A percentile compares a stretch with the other conserved stretches of the same genome.
Evolutionary conservation across 2,113 vertebrate genomes (phyloP).

Genomic region (Phylloscopus trochilus): DNA sequence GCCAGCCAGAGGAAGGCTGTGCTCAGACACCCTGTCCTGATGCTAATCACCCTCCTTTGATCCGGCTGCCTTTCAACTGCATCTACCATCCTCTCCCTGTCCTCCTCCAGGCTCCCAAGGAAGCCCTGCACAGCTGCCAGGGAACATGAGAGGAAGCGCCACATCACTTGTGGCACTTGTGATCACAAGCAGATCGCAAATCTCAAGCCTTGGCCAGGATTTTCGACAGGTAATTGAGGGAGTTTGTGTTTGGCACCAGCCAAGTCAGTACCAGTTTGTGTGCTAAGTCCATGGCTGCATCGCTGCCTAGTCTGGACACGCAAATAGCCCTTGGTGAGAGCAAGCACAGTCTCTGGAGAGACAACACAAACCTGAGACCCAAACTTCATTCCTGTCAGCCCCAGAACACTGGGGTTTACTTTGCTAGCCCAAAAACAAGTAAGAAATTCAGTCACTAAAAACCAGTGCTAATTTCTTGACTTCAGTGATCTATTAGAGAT

Average conservation of each 20-base stretch:
- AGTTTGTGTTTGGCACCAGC: neutral
- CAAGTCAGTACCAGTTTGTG: neutral
- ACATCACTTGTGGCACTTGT: too few species aligned
- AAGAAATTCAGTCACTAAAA: neutral
- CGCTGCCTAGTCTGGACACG: neutral
- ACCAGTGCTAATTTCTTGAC: neutral
- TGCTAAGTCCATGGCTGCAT: neutral
- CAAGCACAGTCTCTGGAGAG: neutral
- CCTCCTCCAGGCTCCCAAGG: neutral
- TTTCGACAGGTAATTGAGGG: neutral
- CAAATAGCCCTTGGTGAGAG: neutral
- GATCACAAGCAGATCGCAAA: constrained; percentile 7
- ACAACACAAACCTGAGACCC: neutral
- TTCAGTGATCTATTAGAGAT: neutral
- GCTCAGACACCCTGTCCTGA: constrained; percentile 6
- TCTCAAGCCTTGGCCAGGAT: neutral
- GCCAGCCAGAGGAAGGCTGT: neutral
- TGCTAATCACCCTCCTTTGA: constrained; percentile 46
- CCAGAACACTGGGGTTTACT: neutral
- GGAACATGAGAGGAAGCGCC: neutral
- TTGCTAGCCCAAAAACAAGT: neutral
- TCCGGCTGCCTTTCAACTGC: constrained; percentile 10
- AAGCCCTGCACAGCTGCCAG: neutral
- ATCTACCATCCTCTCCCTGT: neutral
- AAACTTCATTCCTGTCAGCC: neutral